These are phyloP conservation scores for Drosophila equinoxialis DNA, from an alignment of 1,140 invertebrate species.

Conservation along the genomic window DNA sequence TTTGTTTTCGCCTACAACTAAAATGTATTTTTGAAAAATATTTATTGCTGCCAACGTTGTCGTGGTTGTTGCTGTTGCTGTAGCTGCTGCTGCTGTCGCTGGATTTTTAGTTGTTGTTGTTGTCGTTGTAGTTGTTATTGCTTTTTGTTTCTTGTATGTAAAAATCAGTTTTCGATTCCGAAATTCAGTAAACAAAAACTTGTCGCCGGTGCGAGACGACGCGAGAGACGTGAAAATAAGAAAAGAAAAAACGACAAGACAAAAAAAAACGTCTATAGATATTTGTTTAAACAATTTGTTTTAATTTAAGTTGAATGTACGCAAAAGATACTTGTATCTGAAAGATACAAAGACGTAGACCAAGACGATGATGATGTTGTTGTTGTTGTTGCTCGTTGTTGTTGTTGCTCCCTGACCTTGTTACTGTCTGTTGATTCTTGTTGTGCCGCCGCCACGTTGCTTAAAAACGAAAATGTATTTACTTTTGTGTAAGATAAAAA, in stretches of 20 bases:
- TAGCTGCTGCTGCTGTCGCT: neutral
- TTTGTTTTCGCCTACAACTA: conserved; percentile 37
- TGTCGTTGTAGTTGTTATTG: conserved; percentile 32
- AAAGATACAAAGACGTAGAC: conserved; percentile 39
- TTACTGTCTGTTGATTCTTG: conserved; percentile 62
- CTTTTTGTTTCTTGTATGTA: conserved; percentile 71
- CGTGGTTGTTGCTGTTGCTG: neutral
- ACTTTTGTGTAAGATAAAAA: conserved; percentile 39
- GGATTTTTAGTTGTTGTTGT: conserved; percentile 34
- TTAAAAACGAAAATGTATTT: conserved; percentile 20
- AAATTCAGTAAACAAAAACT: conserved; percentile 83
- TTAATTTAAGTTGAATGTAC: conserved; percentile 69
- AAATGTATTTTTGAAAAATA: conserved; percentile 76
- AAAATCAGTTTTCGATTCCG: conserved; percentile 74
- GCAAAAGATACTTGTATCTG: conserved; percentile 23
- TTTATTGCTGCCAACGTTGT: conserved; percentile 57
- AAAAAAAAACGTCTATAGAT: conserved; percentile 32
- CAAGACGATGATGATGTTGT: conserved; percentile 54
- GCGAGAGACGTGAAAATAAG: conserved; percentile 54
- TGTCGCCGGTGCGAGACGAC: conserved; percentile 78
- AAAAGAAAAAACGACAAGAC: conserved; percentile 24
- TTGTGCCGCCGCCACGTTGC: conserved; percentile 32
- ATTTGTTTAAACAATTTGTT: conserved; percentile 77
- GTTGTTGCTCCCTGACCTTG: conserved; percentile 70
- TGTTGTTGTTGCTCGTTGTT: conserved; percentile 31